Evolutionary conservation across 2,797 vertebrate genomes (phyloP), one percentile per base, ranked within the genome.

Genomic region (Dallia pectoralis): DNA sequence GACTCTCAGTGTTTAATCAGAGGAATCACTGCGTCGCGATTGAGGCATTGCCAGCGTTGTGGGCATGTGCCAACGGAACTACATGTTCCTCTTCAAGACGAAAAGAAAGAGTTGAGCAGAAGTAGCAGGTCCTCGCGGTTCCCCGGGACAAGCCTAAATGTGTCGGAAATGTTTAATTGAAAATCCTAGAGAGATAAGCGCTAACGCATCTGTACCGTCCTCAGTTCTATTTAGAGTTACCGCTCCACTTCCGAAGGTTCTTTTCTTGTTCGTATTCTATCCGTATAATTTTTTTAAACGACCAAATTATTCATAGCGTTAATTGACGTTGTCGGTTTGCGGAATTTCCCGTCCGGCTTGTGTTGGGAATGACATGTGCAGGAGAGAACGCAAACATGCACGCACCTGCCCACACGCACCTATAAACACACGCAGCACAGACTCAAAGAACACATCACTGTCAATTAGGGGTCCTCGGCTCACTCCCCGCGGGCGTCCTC

Each of bases 371-470:
- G 88, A 84, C 53, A 11, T 56, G 53, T 59, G 4, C 84, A 77
- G 82, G 83, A 83, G 71, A 79, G 77, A 91, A 92, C 90, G 90
- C 89, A 3, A 9, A 44, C 40, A 44, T 3, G 14, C 40, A 9
- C 14, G 14, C 40, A 44, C 40, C 2, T 12, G 14, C 40, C 40
- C 14, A 44, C 2, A 44, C 40, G 12, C 40, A 44, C 3, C 11
- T 12, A 44, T 12, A 44, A 9, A 44, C 12, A 44, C 53, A 59
- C 53, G 25, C 83, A 78, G 83, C 84, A 84, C 71, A 79, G 77
- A 91, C 86, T 90, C 87, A 88, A 90, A 91, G 87, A 92, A 91
- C 90, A 91, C 85, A 91, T 93, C 91, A 91, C 89, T 91, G 91
- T 91, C 91, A 92, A 91, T 93, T 93, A 93, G 84, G 80, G 85